Percentiles rank a stretch among this genome's conserved stretches.
Evolutionary conservation across 2,113 vertebrate species (phyloP).

Genomic region (Tetrao urogallus): DNA sequence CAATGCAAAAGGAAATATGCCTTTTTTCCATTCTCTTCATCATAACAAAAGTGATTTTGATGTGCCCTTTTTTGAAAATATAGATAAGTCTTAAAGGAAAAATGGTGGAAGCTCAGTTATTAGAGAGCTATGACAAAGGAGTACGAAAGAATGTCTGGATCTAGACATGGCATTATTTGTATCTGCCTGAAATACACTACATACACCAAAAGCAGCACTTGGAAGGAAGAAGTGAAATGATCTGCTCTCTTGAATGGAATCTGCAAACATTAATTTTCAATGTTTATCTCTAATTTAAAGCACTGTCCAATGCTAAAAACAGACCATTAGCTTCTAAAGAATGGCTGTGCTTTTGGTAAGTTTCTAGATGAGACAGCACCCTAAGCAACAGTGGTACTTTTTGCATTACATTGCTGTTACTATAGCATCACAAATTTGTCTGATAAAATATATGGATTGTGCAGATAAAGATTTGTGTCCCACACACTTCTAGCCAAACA

Average conservation of each 20-base stretch:
- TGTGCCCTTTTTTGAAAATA: not conserved
- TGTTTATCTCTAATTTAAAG: not conserved
- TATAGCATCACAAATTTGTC: not conserved
- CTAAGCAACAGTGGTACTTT: not conserved
- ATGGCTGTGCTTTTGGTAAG: not conserved
- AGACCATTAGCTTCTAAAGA: not conserved
- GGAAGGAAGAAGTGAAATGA: not conserved
- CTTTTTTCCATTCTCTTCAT: not conserved
- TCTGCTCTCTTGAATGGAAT: not conserved
- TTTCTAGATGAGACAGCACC: not conserved
- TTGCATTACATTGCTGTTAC: not conserved
- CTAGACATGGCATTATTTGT: not conserved
- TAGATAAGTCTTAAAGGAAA: not conserved
- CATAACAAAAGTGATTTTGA: not conserved
- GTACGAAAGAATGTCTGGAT: not conserved
- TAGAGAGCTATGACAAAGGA: not conserved
- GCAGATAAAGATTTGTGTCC: rapidly evolving
- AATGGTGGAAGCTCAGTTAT: not conserved
- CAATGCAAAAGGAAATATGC: not conserved
- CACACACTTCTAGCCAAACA: not conserved
- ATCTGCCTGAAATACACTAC: not conserved
- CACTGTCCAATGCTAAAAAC: not conserved
- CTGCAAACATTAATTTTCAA: not conserved
- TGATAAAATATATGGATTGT: rapidly evolving
- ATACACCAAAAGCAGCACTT: not conserved